Evolutionary conservation across 2,797 vertebrate species (phyloP).

Genomic region (Poeciliopsis presidionis): DNA sequence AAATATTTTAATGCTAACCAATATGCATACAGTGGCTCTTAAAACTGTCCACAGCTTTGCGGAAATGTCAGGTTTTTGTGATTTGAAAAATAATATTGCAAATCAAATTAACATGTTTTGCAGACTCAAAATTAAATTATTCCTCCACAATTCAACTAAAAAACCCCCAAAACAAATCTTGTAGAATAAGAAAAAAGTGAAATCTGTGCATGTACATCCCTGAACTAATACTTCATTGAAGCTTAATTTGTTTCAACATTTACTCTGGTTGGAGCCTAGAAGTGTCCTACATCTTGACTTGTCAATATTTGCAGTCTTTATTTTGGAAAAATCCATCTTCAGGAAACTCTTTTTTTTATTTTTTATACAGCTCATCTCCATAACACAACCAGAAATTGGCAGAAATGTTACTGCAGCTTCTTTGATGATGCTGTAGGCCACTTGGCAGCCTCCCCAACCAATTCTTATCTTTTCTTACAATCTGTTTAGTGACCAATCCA

Average conservation of each 20-base stretch:
- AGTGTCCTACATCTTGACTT: background rate
- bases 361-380: background rate
- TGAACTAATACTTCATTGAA: background rate
- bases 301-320: background rate
- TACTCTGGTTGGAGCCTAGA: background rate
- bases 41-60: background rate
- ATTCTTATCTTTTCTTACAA: background rate
- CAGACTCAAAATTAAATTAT: background rate
- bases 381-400: background rate
- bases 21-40: constrained; percentile 47
- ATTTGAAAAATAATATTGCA: background rate
- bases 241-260: background rate
- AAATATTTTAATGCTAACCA: constrained; percentile 57
- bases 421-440: background rate
- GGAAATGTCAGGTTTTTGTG: background rate
- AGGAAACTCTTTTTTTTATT: background rate
- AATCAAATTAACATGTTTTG: background rate
- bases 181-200: background rate
- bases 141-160: background rate
- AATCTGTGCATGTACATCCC: background rate
- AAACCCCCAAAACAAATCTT: background rate
- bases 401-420: background rate
- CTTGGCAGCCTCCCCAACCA: background rate
- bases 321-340: background rate
- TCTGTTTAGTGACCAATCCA: background rate